Evolutionary conservation across 2,888 invertebrate species (phyloP).

Genomic region (Odontomyia ornata): DNA sequence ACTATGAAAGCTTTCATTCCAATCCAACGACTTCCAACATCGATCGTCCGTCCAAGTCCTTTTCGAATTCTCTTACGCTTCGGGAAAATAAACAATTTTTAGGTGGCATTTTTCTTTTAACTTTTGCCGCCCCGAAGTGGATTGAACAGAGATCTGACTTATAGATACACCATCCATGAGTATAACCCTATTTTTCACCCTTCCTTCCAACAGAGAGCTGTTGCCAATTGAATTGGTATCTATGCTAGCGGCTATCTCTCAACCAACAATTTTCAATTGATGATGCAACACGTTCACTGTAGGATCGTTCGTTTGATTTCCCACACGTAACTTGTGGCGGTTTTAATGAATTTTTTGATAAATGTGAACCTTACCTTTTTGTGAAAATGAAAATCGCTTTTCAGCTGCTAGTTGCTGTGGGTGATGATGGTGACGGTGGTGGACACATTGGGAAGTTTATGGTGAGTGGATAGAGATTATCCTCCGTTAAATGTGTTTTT

Average conservation of each 20-base stretch:
- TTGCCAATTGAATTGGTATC: too few relatives aligned
- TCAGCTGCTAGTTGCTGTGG: background rate
- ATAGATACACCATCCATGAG: too few relatives aligned
- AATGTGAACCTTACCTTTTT: slow-evolving; percentile 39
- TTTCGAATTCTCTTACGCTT: background rate
- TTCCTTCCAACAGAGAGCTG: too few relatives aligned
- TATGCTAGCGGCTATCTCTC: too few relatives aligned
- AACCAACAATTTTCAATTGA: too few relatives aligned
- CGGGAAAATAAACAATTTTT: background rate
- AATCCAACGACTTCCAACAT: background rate
- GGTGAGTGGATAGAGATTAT: background rate
- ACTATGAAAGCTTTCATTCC: background rate
- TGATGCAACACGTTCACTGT: background rate
- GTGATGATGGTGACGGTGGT: too few relatives aligned
- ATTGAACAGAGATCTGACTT: too few relatives aligned
- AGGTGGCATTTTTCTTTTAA: background rate
- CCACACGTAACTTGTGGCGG: slow-evolving; percentile 15
- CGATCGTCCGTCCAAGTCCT: background rate
- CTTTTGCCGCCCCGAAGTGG: too few relatives aligned
- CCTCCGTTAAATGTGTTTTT: background rate
- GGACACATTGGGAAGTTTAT: background rate
- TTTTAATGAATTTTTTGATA: slow-evolving; percentile 41
- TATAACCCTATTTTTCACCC: too few relatives aligned
- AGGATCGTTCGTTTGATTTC: background rate
- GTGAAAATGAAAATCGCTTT: background rate